Base-by-base conservation (phyloP, 2,888 invertebrate species). In the Heliconius cydno region DNA sequence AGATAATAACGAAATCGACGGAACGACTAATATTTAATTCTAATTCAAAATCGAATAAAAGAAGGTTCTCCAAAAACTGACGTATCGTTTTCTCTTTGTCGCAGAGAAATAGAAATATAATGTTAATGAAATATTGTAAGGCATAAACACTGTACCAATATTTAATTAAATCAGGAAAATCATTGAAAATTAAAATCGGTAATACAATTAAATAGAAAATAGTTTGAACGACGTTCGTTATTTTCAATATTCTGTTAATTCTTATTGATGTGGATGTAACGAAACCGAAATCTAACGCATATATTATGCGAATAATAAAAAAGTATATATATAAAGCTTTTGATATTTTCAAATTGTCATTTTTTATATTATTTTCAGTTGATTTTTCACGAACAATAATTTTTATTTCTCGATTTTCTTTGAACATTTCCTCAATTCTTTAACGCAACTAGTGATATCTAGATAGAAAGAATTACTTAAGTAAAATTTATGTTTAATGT, bases 311-410 rank as follows among this genome's bases (percentile, higher is more conserved):
- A 41, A 75, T 41, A 6, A 75, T 41, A 19, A 41, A 19, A 63
- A 65, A 75, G 34, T 25, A 75, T 10, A 73, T 15, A 34, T 34
- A 22, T 57, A 73, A n/a, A 60, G n/a, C 5, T 10, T 1, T 73
- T 57, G 73, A 73, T 34, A 73, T 13, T 12, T 57, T 30, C 7
- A 34, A 34, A n/a, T 60, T 30, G 9, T 73, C 6, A 60, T n/a
- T 34, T n/a, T 60, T 34, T 6, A n/a, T 15, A 13, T 73, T 7
- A 30, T 15, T 60, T 34, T 60, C 12, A 9, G n/a, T 13, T n/a
- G 60, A 0, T 73, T 73, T 73, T 30, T 73, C 73, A 9, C 73
- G 60, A 34, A 73, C 73, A 7, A 3, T 60, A 22, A 73, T 73
- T 73, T 57, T 34, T 7, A n/a, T 60, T 28, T 22, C 72, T 34